Base-by-base conservation (phyloP, 2,113 vertebrate genomes). In the Micromys minutus region DNA sequence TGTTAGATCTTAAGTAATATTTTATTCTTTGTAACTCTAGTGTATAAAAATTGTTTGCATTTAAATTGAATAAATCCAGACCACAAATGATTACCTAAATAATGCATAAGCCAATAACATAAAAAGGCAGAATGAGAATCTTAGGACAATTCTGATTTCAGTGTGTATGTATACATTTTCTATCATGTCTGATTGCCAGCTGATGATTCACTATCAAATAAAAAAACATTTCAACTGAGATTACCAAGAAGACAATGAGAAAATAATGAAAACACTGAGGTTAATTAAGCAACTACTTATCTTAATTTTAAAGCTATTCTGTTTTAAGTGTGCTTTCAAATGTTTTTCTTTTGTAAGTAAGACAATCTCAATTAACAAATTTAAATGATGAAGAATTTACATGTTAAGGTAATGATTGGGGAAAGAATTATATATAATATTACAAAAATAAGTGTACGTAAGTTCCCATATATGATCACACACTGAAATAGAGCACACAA, bases 281-380 rank as follows among this genome's bases (percentile, higher is more conserved):
- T 57, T 90, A 22, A 77, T 93, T 76, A 59, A 87, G n/a, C 39
- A 77, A 75, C 24, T 63, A 75, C 15, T 79, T 61, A 72, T 67
- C 76, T 94, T 6, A 31, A 85, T 59, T 67, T 71, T 47, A 74
- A 89, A 96, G 47, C 59, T 50, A 69, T 75, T 89, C 10, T 3
- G 26, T 50, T 75, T 90, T 65, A 88, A 95, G 93, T 80, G 7
- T 80, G 26, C 76, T 96, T 91, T 85, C 5, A 63, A 52, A 55
- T 39, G 12, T 67, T 67, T 93, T 50, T 26, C 19, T n/a, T 45
- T 36, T 15, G 61, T n/a, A 39, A 31, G 1, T 74, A 67, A n/a
- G 74, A 72, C 67, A 36, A n/a, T n/a, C 52, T 29, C 6, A 84
- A 87, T 16, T 36, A 95, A 87, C 42, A 76, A 57, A 86, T 67